Percentiles rank a stretch among this genome's conserved stretches.
Evolutionary conservation across 92 coral and sea anemone species (phyloP).

Genomic region (Hydrozoanthus gracilis): DNA sequence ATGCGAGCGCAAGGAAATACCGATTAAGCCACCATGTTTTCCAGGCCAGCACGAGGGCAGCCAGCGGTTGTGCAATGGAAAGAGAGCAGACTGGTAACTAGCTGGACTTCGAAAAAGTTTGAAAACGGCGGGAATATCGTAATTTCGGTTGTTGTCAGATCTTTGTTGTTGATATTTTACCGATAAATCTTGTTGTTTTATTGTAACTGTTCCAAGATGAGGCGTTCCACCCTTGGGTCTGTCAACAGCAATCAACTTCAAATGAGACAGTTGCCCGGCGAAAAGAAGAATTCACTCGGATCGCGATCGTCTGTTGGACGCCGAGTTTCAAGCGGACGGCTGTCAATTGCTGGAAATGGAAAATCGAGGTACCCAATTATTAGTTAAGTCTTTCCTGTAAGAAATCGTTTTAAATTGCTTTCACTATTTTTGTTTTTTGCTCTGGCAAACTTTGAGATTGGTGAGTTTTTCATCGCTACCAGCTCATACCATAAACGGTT

Average conservation of each 20-base stretch:
- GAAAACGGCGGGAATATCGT: conserved; percentile 39
- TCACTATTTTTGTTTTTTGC: not conserved
- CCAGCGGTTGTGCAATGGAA: not conserved
- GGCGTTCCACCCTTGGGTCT: conserved; percentile 43
- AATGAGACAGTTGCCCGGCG: conserved; percentile 31
- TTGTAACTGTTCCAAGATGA: not conserved
- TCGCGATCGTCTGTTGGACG: conserved; percentile 34
- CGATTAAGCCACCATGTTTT: not conserved
- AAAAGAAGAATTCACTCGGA: conserved; percentile 35
- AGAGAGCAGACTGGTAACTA: conserved; percentile 12
- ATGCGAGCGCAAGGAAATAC: not conserved
- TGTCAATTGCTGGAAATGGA: conserved; percentile 27
- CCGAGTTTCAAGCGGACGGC: conserved; percentile 38
- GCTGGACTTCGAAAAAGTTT: not conserved
- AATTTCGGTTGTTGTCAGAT: conserved; percentile 10
- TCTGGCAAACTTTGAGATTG: too few species aligned
- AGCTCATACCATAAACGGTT: too few species aligned
- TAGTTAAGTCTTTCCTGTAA: not conserved
- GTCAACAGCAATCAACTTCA: conserved; percentile 36
- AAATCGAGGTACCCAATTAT: conserved; percentile 25
- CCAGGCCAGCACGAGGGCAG: not conserved
- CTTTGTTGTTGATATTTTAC: not conserved
- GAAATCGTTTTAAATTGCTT: not conserved
- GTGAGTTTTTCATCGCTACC: too few species aligned
- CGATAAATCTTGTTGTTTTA: not conserved